Conservation (phyloP, 2,888 invertebrate genomes). For the Anoplius nigerrimus region DNA sequence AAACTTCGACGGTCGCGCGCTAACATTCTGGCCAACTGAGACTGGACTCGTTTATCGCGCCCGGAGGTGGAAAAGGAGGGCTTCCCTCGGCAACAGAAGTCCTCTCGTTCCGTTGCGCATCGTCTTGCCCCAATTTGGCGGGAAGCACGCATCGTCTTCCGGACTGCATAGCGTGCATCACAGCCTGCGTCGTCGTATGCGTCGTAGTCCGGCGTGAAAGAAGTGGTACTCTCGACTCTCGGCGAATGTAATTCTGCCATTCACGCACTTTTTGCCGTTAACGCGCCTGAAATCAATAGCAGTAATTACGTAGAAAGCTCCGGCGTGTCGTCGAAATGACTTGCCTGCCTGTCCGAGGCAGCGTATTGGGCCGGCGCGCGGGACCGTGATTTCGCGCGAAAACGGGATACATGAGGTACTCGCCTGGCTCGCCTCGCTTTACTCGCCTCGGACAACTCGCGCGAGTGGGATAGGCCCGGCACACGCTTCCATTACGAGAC, state of each 20-base stretch:
- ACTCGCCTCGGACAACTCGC: no score
- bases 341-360: slow-evolving; percentile 25
- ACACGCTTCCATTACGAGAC: not conserved
- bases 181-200: no score
- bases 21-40: no score
- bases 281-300: slow-evolving; percentile 61
- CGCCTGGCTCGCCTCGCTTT: no score
- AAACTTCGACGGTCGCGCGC: no score
- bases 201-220: not conserved
- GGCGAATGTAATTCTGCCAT: slow-evolving; percentile 34
- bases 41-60: no score
- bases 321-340: slow-evolving; percentile 49
- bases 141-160: no score
- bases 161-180: no score
- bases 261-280: slow-evolving; percentile 33
- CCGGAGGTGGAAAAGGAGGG: no score
- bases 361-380: slow-evolving; percentile 15
- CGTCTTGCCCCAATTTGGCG: no score
- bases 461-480: not conserved
- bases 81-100: no score
- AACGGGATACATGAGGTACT: slow-evolving; percentile 10
- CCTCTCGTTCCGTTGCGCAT: no score
- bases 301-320: slow-evolving; percentile 63
- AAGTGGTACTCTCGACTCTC: not conserved
- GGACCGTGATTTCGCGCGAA: slow-evolving; percentile 43